Evolutionary conservation across 2,888 invertebrate species (phyloP), one percentile per base, ranked within the genome.

Genomic region (Keiferia lycopersicella): DNA sequence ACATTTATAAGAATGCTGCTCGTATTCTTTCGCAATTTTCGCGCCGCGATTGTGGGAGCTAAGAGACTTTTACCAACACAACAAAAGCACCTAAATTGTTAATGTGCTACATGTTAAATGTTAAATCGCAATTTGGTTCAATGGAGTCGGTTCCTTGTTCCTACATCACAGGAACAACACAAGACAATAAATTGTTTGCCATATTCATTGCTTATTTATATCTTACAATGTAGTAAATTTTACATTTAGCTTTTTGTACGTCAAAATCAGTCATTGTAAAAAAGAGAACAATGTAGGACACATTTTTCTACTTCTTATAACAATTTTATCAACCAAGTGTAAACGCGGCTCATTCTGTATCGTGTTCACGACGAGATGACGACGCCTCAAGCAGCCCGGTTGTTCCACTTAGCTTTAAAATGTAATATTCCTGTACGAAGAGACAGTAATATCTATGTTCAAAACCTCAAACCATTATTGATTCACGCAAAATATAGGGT

Each of bases 341-440:
- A n/a, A n/a, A n/a, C n/a, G n/a, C n/a, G n/a, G n/a, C n/a, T 66
- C 65, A 68, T 66, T 65, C 68, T 34, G 61, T 65, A 65, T 66
- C 63, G 65, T 65, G 61, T 59, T 65, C 64, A 62, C 63, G 45
- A 45, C 4, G 45, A 45, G 45, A 45, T 45, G 45, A 64, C 65
- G 57, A 65, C 64, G 64, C 65, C 67, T 18, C 53, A 58, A 62
- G 59, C 64, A 64, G 57, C 18, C 8, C 58, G 58, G 39, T 45
- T 45, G 45, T 16, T 45, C 45, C n/a, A 45, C 45, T 6, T n/a
- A n/a, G 45, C 16, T 11, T 56, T 2, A 11, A 14, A 10, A 50
- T 30, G 41, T 14, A 41, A 41, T 14, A 3, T 39, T 39, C 11
- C 3, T 12, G 30, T 39, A 39, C 8, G 39, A 2, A 6, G 3